These are phyloP conservation scores for Oncorhynchus gorbuscha DNA, from an alignment of 2,113 vertebrate genomes.

Conservation along the genomic window DNA sequence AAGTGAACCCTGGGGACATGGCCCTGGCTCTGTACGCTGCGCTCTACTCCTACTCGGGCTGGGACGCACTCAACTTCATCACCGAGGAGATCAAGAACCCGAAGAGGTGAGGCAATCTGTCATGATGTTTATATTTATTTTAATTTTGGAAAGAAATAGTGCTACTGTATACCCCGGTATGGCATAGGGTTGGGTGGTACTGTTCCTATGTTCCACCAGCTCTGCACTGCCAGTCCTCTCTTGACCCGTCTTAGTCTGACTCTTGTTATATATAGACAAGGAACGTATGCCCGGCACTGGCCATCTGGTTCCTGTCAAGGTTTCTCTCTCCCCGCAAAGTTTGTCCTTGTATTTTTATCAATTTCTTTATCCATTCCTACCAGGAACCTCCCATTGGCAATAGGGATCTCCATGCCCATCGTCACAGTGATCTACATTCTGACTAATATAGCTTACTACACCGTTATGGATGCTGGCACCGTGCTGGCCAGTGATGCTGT, in stretches of 20 bases:
- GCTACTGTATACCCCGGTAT: too few relatives aligned
- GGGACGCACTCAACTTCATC: constrained; percentile 83
- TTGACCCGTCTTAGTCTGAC: too few relatives aligned
- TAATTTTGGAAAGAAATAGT: too few relatives aligned
- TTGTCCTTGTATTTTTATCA: background rate
- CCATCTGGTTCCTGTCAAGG: too few relatives aligned
- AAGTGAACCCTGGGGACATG: constrained; percentile 71
- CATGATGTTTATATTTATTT: too few relatives aligned
- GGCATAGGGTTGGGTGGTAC: too few relatives aligned
- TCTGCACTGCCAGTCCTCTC: too few relatives aligned
- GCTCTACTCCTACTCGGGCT: constrained; percentile 81
- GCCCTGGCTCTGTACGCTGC: constrained; percentile 80
- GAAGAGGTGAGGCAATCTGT: constrained; percentile 63
- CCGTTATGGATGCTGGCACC: constrained; percentile 68
- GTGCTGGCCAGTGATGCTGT: constrained; percentile 77
- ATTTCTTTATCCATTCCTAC: background rate
- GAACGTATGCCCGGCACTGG: too few relatives aligned
- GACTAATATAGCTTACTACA: constrained; percentile 80
- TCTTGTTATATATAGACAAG: too few relatives aligned
- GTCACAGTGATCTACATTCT: constrained; percentile 82
- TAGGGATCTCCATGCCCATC: constrained; percentile 81
- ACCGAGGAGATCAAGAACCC: constrained; percentile 83
- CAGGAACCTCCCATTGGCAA: constrained; percentile 80
- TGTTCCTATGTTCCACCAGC: too few relatives aligned
- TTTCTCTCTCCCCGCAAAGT: too few relatives aligned